phyloP scores from a whole-genome alignment of 2,113 vertebrate species.

The Regulus satrapa region DNA sequence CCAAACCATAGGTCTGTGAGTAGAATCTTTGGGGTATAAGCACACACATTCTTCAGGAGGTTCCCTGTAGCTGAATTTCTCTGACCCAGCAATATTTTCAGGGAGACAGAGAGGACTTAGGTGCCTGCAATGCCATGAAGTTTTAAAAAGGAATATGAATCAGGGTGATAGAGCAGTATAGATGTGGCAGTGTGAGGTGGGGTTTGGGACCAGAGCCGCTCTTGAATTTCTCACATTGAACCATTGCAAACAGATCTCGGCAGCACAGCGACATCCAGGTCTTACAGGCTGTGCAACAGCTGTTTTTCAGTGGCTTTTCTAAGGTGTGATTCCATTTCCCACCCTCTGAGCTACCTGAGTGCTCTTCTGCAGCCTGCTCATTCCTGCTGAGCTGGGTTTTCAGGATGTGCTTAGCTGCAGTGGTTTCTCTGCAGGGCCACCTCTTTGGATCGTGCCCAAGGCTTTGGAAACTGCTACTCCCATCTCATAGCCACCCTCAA shows the following conservation, averaged over 20 bases:
- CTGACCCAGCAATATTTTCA: not conserved
- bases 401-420: not conserved
- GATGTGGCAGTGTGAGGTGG: not conserved
- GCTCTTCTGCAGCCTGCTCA: not conserved
- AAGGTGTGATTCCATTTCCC: not conserved
- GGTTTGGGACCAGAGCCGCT: accelerated
- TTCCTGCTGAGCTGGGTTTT: not conserved
- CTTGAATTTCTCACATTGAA: not conserved
- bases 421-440: not conserved
- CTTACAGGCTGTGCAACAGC: not conserved
- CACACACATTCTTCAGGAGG: not conserved
- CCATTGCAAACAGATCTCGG: not conserved
- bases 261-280: not conserved
- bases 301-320: not conserved
- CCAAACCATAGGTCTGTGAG: not conserved
- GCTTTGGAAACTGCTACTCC: not conserved
- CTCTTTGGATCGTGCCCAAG: not conserved
- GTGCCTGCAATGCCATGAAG: not conserved
- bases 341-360: not conserved
- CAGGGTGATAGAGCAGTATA: too few relatives aligned
- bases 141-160: not conserved
- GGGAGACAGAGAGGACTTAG: not conserved
- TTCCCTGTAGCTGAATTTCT: not conserved
- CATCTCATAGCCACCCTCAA: not conserved
- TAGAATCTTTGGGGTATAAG: not conserved